Evolutionary conservation across 2,888 invertebrate genomes (phyloP), one percentile per base, ranked within the genome.

Genomic region (Autographa pulchrina): DNA sequence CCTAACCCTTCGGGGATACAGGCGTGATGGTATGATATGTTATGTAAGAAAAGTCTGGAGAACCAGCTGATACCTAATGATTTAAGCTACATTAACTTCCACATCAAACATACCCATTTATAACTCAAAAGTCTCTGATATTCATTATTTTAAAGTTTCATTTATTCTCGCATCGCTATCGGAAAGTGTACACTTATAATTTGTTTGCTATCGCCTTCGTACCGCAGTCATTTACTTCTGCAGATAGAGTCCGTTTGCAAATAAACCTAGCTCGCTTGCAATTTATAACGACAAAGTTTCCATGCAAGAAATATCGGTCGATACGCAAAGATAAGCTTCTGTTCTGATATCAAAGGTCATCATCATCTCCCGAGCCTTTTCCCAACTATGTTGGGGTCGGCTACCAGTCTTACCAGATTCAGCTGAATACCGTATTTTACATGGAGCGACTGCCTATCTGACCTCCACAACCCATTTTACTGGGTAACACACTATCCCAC

Each of bases 201-300:
- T 54, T 54, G 20, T 54, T 20, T 20, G 11, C 54, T 11, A 13
- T 20, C 54, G 54, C 54, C 5, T 20, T 54, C 20, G 11, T 20
- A 25, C 25, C 54, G 25, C 54, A 25, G 54, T 56, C 25, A 56
- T 56, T 56, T 56, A 56, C 20, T 56, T 56, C 13, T 56, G 25
- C n/a, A 5, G 54, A 13, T 56, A 56, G 25, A 20, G 54, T 25
- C 20, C 54, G 54, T 56, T 56, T 56, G 20, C 14, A 56, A 20
- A 54, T 25, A 25, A 54, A 20, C 20, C 54, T 56, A 4, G 54
- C 25, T 56, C 13, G 54, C 25, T 56, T 20, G 48, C 54, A 13
- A 56, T 56, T 56, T 56, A 20, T 20, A 25, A 13, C 20, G 20
- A 56, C 54, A 11, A 25, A 56, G 20, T 56, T 56, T 25, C 25